Base-by-base conservation (phyloP, 1,140 invertebrate species). In the Leptestheria dahalacensis region DNA sequence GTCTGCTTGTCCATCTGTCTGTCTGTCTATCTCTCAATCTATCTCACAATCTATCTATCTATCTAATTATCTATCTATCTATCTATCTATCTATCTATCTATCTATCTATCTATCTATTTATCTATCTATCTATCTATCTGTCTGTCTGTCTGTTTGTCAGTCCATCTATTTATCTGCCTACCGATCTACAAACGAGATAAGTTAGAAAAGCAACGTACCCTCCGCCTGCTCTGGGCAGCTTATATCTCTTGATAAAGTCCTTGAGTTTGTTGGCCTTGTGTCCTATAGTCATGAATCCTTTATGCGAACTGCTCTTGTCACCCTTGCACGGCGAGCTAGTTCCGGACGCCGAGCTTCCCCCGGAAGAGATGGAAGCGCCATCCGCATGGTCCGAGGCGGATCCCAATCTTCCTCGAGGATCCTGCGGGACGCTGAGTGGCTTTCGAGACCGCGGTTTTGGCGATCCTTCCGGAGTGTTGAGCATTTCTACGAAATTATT, bases 171-270 rank as follows among this genome's bases (percentile, higher is more conserved):
- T n/a, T n/a, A n/a, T n/a, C n/a, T n/a, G n/a, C n/a, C n/a, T n/a
- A n/a, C n/a, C n/a, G n/a, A n/a, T n/a, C n/a, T n/a, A n/a, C n/a
- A n/a, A 18, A 51, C 20, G 53, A n/a, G 49, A 51, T 21, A 23
- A 21, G n/a, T 47, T n/a, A n/a, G 23, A 21, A 51, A 51, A 49
- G 26, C 26, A 24, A 54, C 49, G 2, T 57, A 57, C 54, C 54
- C 25, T 15, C 33, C 56, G 20, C 48, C 58, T 28, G 54, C 61
- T 29, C 46, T 18, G 18, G 58, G 25, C 21, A 62, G 51, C 28
- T 58, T 62, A 79, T 94, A 89, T 73, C 90, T 93, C 75, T 85
- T 86, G 62, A 94, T 77, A 56, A 88, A 88, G 74, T 88, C 92
- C 64, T 89, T 86, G 49, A 96, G 73, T 66, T 85, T 78, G 33